Conservation (phyloP, 2,113 vertebrate species). For the Turdus rufiventris region DNA sequence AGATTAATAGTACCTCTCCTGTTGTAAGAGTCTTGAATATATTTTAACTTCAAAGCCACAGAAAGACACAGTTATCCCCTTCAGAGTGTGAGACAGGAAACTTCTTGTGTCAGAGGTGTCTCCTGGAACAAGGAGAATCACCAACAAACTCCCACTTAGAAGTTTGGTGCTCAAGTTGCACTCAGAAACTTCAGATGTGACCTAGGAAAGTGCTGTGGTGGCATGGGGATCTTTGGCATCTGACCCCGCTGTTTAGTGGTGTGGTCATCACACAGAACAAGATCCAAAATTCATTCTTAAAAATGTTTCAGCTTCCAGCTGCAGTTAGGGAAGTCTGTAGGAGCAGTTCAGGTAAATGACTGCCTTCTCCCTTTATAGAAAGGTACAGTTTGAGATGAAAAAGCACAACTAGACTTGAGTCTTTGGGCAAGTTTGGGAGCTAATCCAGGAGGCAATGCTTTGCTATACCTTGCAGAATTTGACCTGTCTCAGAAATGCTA, state of each 20-base stretch:
- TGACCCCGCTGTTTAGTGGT: neutral
- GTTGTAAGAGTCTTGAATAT: neutral
- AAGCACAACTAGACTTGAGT: neutral
- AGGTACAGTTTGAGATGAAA: neutral
- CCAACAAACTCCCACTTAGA: neutral
- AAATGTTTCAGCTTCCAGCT: neutral
- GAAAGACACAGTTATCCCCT: neutral
- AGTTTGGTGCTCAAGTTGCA: neutral
- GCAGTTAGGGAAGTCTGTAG: neutral
- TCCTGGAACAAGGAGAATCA: neutral
- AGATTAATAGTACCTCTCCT: neutral
- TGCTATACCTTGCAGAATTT: neutral
- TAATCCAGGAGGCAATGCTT: neutral
- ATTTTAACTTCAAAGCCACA: neutral
- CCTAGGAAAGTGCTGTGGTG: neutral
- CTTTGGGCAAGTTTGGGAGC: neutral
- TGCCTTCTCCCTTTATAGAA: neutral
- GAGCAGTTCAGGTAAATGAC: neutral
- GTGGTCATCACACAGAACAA: neutral
- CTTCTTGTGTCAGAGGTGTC: neutral
- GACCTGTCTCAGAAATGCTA: neutral
- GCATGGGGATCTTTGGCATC: neutral
- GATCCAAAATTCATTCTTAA: neutral
- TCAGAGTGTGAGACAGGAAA: neutral
- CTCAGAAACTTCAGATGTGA: neutral